A percentile compares a stretch with the other conserved stretches of the same genome.
Evolutionary conservation across 2,113 vertebrate species (phyloP).

Genomic region (Pteropus alecto): DNA sequence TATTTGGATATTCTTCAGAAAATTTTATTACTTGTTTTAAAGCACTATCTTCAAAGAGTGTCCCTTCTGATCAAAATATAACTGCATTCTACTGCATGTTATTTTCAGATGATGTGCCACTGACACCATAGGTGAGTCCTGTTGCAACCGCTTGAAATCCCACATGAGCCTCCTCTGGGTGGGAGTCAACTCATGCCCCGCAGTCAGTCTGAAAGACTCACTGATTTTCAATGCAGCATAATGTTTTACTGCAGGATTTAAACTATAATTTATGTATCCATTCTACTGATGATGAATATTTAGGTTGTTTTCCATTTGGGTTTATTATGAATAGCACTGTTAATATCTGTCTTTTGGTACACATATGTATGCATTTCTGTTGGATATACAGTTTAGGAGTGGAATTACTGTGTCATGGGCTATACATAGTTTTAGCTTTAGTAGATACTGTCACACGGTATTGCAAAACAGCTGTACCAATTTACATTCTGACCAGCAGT

Average conservation of each 20-base stretch:
- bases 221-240: neutral
- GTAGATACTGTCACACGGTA: neutral
- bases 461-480: neutral
- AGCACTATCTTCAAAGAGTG: constrained; percentile 83
- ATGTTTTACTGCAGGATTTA: neutral
- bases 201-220: too few relatives aligned
- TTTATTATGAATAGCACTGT: neutral
- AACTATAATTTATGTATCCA: neutral
- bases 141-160: too few relatives aligned
- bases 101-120: too few relatives aligned
- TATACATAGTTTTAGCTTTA: neutral
- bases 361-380: neutral
- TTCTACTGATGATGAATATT: neutral
- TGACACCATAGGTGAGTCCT: too few relatives aligned
- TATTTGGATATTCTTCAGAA: constrained; percentile 99
- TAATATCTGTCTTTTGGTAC: neutral
- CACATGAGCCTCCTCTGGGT: too few relatives aligned
- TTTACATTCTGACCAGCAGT: neutral
- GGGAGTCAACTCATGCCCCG: too few relatives aligned
- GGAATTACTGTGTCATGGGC: neutral
- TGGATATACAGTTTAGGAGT: neutral
- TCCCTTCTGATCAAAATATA: too few relatives aligned
- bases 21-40: constrained; percentile 99
- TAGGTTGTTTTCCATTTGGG: neutral
- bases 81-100: too few relatives aligned